A percentile compares a stretch with the other conserved stretches of the same genome.
Conservation (phyloP, 2,888 invertebrate genomes). For the Nomada flava region DNA sequence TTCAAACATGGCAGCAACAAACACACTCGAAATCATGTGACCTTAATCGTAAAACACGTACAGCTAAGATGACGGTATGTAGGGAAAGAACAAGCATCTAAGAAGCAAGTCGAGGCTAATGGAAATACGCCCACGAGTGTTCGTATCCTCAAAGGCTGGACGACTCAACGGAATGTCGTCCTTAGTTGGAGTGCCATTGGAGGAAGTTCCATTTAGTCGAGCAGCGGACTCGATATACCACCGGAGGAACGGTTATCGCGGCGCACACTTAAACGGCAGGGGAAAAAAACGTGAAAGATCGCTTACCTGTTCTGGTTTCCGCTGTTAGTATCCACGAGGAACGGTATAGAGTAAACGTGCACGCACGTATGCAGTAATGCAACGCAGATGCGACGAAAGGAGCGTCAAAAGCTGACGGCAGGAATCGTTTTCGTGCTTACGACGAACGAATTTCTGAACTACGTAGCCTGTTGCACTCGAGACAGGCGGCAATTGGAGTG, state of each 20-base stretch:
- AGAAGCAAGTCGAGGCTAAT: neutral
- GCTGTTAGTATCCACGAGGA: conserved; percentile 16
- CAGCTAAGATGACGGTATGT: neutral
- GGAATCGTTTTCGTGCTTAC: conserved; percentile 52
- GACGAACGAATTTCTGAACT: conserved; percentile 70
- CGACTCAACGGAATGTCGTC: conserved; percentile 31
- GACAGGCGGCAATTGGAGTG: conserved; percentile 52
- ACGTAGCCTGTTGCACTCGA: conserved; percentile 63
- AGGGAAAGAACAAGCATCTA: neutral
- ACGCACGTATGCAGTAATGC: conserved; percentile 9
- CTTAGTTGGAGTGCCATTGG: conserved; percentile 36
- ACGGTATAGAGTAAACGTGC: conserved; percentile 18
- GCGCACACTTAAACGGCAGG: neutral
- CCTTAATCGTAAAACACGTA: conserved; percentile 36
- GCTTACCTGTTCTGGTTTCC: conserved; percentile 41
- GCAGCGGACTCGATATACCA: conserved; percentile 17
- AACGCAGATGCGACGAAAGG: conserved; percentile 24
- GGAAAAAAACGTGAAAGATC: neutral
- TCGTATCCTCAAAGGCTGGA: conserved; percentile 20
- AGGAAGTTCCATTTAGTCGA: conserved; percentile 9
- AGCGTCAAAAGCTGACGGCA: conserved; percentile 22
- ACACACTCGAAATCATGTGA: conserved; percentile 22
- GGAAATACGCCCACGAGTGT: conserved; percentile 38
- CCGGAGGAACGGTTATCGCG: neutral
- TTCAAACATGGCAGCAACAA: conserved; percentile 21